Evolutionary conservation across 30 jellyfish, hydroid and myxozoan genomes (phyloP).

Genomic region (Turritopsis dohrnii): DNA sequence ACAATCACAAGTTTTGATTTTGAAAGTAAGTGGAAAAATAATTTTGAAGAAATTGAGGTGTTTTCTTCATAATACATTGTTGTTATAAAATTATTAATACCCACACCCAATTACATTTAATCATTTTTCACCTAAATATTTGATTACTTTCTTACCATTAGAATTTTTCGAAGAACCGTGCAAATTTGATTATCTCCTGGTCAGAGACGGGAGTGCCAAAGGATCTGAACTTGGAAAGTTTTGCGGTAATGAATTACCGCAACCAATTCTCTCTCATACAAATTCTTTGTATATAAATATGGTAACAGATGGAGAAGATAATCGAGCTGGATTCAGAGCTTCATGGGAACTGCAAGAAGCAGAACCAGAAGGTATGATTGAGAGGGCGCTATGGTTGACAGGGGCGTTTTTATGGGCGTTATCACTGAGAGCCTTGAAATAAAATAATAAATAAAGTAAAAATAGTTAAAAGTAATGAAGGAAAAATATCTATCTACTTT

Average conservation of each 20-base stretch:
- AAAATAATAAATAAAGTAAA: too few species aligned
- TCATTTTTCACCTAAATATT: too few species aligned
- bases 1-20: constrained; percentile 52
- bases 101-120: too few species aligned
- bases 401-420: too few species aligned
- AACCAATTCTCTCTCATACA: constrained; percentile 61
- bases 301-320: constrained; percentile 81
- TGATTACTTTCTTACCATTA: neutral
- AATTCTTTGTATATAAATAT: constrained; percentile 64
- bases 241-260: constrained; percentile 74
- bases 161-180: constrained; percentile 45
- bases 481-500: too few species aligned
- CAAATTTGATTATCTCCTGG: constrained; percentile 70
- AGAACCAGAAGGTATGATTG: constrained; percentile 64
- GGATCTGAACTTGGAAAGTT: constrained; percentile 64
- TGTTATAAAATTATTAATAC: neutral
- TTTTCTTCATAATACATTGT: too few species aligned
- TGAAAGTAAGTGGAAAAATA: constrained; percentile 56
- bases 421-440: too few species aligned
- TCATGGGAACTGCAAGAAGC: constrained; percentile 74
- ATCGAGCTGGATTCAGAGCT: constrained; percentile 88
- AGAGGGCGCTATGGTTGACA: too few species aligned
- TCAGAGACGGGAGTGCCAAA: constrained; percentile 62
- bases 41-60: too few species aligned
- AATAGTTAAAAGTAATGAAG: too few species aligned